A percentile compares a stretch with the other conserved stretches of the same genome.
These are phyloP conservation scores for Zophobas morio DNA, from an alignment of 1,140 invertebrate species.

Conservation along the genomic window DNA sequence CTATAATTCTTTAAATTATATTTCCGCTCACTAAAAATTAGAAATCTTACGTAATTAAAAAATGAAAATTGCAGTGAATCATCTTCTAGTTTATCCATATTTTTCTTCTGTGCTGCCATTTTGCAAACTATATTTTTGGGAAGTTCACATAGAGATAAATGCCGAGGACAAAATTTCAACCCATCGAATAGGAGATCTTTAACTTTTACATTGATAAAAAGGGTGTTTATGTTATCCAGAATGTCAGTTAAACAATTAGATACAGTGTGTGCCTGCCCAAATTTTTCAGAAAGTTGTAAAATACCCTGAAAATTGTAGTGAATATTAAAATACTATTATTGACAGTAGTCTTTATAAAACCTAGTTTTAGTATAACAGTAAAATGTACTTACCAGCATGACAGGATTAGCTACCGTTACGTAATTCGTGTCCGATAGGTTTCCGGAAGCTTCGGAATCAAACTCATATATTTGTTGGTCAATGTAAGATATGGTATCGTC, in stretches of 20 bases:
- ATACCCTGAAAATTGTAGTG: constrained; percentile 8
- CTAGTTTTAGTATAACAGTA: not conserved
- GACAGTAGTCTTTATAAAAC: no score
- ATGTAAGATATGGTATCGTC: constrained; percentile 63
- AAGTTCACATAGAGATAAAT: constrained; percentile 34
- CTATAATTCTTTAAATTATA: constrained; percentile 60
- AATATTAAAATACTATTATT: not conserved
- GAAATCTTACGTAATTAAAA: constrained; percentile 52
- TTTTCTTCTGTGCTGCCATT: constrained; percentile 1
- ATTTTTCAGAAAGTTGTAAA: constrained; percentile 5
- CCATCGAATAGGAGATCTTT: constrained; percentile 55
- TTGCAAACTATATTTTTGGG: constrained; percentile 45
- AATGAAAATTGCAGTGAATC: constrained; percentile 53
- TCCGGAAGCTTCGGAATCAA: constrained; percentile 63
- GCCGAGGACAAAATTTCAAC: constrained; percentile 53
- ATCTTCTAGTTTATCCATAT: constrained; percentile 43
- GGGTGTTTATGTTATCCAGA: constrained; percentile 59
- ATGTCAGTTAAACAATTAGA: constrained; percentile 1
- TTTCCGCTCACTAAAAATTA: no score
- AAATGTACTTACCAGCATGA: not conserved
- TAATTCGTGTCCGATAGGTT: constrained; percentile 65
- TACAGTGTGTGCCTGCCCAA: not conserved
- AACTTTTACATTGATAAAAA: constrained; percentile 18
- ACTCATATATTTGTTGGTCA: constrained; percentile 65
- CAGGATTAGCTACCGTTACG: constrained; percentile 59